phyloP scores from a whole-genome alignment of 2,797 vertebrate genomes.

The Tinamus major region DNA sequence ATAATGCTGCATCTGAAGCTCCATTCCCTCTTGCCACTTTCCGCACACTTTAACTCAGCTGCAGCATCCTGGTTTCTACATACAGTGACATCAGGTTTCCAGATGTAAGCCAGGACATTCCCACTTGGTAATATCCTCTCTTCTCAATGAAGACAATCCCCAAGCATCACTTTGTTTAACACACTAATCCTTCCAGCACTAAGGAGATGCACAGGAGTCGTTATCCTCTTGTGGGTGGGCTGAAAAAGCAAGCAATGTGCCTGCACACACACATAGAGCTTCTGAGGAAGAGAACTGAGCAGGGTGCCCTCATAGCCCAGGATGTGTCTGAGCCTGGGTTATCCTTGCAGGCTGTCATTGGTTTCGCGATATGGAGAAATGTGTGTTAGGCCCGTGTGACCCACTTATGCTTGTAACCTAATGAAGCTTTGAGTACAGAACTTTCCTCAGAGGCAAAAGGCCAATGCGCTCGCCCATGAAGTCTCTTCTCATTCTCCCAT shows the following conservation, averaged over 20 bases:
- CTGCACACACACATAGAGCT: background rate
- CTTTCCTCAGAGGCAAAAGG: conserved; percentile 33
- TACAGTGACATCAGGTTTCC: background rate
- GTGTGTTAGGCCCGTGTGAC: conserved; percentile 19
- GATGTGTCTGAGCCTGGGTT: background rate
- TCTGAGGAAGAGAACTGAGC: background rate
- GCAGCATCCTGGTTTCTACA: background rate
- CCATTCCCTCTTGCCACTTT: background rate
- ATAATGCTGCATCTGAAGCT: background rate
- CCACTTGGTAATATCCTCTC: background rate
- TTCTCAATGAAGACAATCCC: background rate
- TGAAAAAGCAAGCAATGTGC: background rate
- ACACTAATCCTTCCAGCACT: background rate
- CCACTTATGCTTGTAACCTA: conserved; percentile 21
- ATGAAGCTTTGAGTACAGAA: conserved; percentile 53
- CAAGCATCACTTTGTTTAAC: background rate
- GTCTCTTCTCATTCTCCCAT: conserved; percentile 13
- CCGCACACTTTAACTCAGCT: background rate
- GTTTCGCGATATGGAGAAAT: conserved; percentile 21
- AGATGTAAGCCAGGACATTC: background rate
- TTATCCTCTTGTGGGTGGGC: background rate
- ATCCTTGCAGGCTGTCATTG: background rate
- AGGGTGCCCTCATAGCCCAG: background rate
- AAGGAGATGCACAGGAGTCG: background rate
- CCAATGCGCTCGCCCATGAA: background rate